These are phyloP conservation scores for Cynoglossus semilaevis DNA, from an alignment of 2,113 vertebrate species.

Conservation along the genomic window DNA sequence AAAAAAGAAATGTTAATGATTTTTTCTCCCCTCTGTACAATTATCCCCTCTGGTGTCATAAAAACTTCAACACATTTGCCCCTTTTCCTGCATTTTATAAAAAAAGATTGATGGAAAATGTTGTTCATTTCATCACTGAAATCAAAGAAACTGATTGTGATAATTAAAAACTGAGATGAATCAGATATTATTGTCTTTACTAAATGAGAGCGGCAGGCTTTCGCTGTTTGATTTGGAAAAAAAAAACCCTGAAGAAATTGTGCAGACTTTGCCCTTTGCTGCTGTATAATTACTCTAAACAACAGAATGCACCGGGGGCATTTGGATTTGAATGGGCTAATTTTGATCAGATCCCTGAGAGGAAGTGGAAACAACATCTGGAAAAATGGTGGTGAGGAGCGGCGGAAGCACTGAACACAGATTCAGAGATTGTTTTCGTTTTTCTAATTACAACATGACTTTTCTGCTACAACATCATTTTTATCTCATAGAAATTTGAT, in stretches of 20 bases:
- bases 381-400: neutral
- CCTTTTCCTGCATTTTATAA: constrained; percentile 10
- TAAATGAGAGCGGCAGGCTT: neutral
- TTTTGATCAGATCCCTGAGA: neutral
- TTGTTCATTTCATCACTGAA: too few relatives aligned
- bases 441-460: too few relatives aligned
- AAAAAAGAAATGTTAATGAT: constrained; percentile 25
- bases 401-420: too few relatives aligned
- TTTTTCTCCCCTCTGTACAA: constrained; percentile 4
- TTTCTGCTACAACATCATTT: too few relatives aligned
- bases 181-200: too few relatives aligned
- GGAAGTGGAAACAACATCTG: neutral
- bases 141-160: too few relatives aligned
- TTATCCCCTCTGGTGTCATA: constrained; percentile 3
- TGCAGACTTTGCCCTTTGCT: neutral
- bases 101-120: neutral
- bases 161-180: too few relatives aligned
- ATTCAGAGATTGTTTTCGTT: too few relatives aligned
- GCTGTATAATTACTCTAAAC: neutral
- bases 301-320: neutral
- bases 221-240: neutral
- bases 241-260: constrained; percentile 1
- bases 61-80: neutral
- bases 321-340: neutral
- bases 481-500: too few relatives aligned